Conservation (phyloP, 2,888 invertebrate genomes). For the Euplexia lucipara region DNA sequence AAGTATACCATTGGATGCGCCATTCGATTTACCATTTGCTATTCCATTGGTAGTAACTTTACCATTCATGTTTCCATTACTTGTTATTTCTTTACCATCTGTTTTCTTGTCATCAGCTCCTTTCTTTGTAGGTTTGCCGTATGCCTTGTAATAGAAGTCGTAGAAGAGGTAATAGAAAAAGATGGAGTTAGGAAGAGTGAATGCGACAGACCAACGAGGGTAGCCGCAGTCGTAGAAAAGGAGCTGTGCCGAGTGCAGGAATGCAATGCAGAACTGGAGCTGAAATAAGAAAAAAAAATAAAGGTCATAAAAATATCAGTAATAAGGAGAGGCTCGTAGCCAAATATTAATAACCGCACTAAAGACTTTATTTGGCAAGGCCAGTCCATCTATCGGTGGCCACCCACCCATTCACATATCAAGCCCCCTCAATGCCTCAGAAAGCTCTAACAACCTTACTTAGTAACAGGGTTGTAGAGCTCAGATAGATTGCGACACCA, state of each 20-base stretch:
- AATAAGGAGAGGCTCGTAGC: too few species aligned
- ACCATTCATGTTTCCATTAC: constrained; percentile 69
- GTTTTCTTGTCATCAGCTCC: constrained; percentile 66
- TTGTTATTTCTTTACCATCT: constrained; percentile 57
- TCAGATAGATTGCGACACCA: too few species aligned
- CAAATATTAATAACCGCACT: too few species aligned
- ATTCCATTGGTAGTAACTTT: constrained; percentile 61
- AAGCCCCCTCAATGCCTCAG: too few species aligned
- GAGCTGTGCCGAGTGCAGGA: constrained; percentile 96
- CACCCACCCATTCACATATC: too few species aligned
- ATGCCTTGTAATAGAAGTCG: constrained; percentile 97
- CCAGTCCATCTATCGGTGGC: too few species aligned
- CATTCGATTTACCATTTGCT: constrained; percentile 60
- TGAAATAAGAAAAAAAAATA: constrained; percentile 82
- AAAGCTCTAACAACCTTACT: too few species aligned
- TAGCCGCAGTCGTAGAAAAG: constrained; percentile 97
- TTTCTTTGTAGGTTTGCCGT: constrained; percentile 83
- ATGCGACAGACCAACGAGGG: constrained; percentile 95
- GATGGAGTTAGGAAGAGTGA: constrained; percentile 97
- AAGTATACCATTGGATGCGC: constrained; percentile 32
- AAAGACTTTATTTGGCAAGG: too few species aligned
- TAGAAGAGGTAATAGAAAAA: constrained; percentile 98
- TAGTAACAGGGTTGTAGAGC: too few species aligned
- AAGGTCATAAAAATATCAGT: neutral
- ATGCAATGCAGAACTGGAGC: constrained; percentile 97